Conservation (phyloP, 2,797 vertebrate species). For the Synaphobranchus kaupii region DNA sequence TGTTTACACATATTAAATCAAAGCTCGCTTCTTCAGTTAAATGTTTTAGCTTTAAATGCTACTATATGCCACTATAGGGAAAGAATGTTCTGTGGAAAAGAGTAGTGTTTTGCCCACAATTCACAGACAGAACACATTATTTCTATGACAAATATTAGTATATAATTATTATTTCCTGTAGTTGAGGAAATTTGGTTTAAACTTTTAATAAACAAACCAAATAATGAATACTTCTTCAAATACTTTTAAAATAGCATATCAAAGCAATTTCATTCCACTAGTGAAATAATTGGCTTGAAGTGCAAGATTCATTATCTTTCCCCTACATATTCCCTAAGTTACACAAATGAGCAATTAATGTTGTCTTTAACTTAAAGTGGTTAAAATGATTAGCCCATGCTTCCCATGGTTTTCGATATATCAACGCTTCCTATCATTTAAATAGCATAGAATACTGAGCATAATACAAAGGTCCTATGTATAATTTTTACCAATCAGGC, state of each 20-base stretch:
- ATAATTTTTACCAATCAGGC: no score
- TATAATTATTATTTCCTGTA: no score
- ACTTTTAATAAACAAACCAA: not conserved
- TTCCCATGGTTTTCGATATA: not conserved
- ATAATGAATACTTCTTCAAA: not conserved
- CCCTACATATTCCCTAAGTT: not conserved
- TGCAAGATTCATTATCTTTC: not conserved
- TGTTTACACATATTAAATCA: not conserved
- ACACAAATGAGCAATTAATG: not conserved
- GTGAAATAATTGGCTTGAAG: not conserved
- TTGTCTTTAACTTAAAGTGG: not conserved
- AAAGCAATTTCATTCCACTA: not conserved
- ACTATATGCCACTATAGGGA: not conserved
- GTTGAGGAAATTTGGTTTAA: not conserved
- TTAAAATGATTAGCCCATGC: not conserved
- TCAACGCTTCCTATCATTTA: not conserved
- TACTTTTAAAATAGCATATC: not conserved
- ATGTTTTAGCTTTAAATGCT: not conserved
- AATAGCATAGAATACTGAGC: no score
- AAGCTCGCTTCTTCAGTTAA: not conserved
- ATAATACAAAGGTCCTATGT: no score
- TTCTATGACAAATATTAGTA: not conserved
- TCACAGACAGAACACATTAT: not conserved
- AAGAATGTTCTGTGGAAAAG: not conserved
- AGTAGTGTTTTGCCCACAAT: not conserved